phyloP scores from a whole-genome alignment of 2,888 invertebrate species.

The Hemaris fuciformis region DNA sequence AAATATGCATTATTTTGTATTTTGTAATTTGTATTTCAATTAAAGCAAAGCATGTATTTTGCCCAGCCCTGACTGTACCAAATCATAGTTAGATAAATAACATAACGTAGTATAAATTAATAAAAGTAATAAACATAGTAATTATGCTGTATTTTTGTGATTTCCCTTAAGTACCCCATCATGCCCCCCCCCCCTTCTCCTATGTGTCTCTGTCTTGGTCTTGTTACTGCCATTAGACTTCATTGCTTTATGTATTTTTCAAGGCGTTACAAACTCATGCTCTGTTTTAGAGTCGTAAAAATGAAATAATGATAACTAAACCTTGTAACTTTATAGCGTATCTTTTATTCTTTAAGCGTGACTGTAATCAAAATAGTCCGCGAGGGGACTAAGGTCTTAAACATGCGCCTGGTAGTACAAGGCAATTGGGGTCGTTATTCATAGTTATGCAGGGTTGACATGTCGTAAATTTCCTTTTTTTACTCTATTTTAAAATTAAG shows the following conservation, averaged over 20 bases:
- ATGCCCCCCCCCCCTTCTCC: no score
- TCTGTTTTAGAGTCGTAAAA: no score
- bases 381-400: constrained; percentile 15
- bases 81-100: no score
- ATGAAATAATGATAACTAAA: no score
- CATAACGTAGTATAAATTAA: no score
- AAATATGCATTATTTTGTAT: no score
- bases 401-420: constrained; percentile 41
- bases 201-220: background rate
- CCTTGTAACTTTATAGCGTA: background rate
- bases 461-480: background rate
- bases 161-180: no score
- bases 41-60: no score
- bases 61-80: no score
- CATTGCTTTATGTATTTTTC: background rate
- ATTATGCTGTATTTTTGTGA: no score
- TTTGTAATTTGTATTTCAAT: no score
- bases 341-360: background rate
- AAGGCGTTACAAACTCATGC: background rate
- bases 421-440: constrained; percentile 31
- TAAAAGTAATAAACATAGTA: no score
- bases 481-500: background rate
- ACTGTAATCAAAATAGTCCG: constrained; percentile 18
- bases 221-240: background rate
- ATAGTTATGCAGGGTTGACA: background rate